Conservation (phyloP, 2,113 vertebrate species). For the Thunnus maccoyii region DNA sequence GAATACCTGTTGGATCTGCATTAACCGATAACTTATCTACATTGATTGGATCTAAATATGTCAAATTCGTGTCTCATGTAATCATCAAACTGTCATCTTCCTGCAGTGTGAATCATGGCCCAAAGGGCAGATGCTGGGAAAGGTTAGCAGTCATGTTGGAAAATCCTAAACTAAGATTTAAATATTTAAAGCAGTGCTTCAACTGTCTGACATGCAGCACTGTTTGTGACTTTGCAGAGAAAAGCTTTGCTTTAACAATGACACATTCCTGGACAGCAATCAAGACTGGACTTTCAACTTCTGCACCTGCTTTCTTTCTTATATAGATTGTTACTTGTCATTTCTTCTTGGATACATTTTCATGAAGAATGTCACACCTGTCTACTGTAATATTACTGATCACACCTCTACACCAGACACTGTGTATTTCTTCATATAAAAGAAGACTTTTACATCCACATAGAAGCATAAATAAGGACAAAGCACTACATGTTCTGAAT, state of each 20-base stretch:
- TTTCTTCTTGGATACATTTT: background rate
- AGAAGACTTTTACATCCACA: background rate
- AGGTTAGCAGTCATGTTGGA: background rate
- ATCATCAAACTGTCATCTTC: slow-evolving; percentile 60
- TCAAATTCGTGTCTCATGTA: slow-evolving; percentile 53
- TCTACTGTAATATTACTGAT: background rate
- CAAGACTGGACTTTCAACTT: background rate
- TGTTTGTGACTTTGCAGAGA: background rate
- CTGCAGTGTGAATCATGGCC: slow-evolving; percentile 29
- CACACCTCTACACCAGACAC: background rate
- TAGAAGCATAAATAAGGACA: background rate
- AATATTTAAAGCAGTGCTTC: slow-evolving; percentile 11
- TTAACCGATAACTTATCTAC: slow-evolving; percentile 21
- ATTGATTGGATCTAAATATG: slow-evolving; percentile 60
- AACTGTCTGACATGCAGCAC: background rate
- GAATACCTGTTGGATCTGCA: slow-evolving; percentile 7
- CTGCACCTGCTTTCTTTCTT: background rate
- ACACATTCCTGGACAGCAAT: background rate
- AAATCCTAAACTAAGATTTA: slow-evolving; percentile 3
- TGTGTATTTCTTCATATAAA: background rate
- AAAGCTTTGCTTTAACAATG: background rate
- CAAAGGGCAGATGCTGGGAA: slow-evolving; percentile 6
- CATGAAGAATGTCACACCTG: background rate
- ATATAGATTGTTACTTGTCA: background rate
- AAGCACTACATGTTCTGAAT: background rate